A percentile compares a stretch with the other conserved stretches of the same genome.
phyloP scores from a whole-genome alignment of 2,888 invertebrate genomes.

The Drosophila niveifrons region DNA sequence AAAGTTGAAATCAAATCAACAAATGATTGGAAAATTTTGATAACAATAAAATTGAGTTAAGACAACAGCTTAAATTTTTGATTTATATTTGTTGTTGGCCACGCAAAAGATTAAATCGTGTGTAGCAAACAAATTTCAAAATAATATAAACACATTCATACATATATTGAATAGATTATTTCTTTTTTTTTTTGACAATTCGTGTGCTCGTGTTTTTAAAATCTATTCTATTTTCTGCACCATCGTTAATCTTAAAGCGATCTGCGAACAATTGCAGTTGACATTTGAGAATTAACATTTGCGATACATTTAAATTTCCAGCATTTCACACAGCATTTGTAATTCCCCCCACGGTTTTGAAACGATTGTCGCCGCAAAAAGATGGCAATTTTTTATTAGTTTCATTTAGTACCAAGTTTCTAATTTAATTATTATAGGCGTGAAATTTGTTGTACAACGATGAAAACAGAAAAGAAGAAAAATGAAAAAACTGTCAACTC shows the following conservation, averaged over 20 bases:
- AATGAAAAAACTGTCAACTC: conserved; percentile 25
- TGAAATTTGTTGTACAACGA: conserved; percentile 31
- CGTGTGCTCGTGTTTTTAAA: neutral
- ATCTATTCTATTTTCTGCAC: neutral
- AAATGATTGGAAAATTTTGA: neutral
- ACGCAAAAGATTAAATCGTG: neutral
- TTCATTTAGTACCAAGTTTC: conserved; percentile 54
- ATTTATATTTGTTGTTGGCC: neutral
- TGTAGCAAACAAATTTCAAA: neutral
- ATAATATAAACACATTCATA: neutral
- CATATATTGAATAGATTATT: neutral
- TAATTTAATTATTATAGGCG: conserved; percentile 63
- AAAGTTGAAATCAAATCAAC: neutral
- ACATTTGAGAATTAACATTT: neutral
- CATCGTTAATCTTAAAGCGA: neutral
- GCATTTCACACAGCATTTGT: neutral
- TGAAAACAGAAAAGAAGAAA: neutral
- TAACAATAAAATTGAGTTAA: conserved; percentile 1
- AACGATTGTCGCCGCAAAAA: conserved; percentile 5
- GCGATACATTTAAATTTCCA: neutral
- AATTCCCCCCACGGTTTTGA: neutral
- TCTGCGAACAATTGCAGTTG: neutral
- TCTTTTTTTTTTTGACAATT: neutral
- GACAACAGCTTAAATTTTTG: neutral
- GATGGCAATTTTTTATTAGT: conserved; percentile 45